These are phyloP conservation scores for Leptodactylus fuscus DNA, from an alignment of 2,113 vertebrate species.

Conservation along the genomic window DNA sequence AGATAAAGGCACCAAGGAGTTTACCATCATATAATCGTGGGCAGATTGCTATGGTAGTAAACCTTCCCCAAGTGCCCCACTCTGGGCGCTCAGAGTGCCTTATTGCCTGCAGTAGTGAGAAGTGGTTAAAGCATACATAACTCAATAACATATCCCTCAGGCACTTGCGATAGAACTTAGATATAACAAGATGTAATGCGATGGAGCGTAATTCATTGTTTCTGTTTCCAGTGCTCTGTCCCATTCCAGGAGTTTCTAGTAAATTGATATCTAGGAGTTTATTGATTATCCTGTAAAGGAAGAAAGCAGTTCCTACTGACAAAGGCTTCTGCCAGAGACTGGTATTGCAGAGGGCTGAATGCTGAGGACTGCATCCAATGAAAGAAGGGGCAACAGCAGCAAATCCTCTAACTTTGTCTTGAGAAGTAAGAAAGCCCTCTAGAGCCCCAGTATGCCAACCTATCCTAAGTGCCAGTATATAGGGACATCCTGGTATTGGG, in stretches of 20 bases:
- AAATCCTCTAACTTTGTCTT: slow-evolving; percentile 29
- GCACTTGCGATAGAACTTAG: slow-evolving; percentile 54
- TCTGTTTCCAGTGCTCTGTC: slow-evolving; percentile 28
- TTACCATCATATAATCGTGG: not conserved
- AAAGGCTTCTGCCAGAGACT: slow-evolving; percentile 46
- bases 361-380: slow-evolving; percentile 12
- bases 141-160: slow-evolving; percentile 47
- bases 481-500: not conserved
- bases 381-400: slow-evolving; percentile 12
- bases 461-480: not conserved
- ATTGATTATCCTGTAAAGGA: slow-evolving; percentile 56
- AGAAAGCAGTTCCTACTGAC: slow-evolving; percentile 29
- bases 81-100: slow-evolving; percentile 24
- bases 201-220: not conserved
- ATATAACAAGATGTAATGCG: slow-evolving; percentile 32
- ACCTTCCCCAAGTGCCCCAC: slow-evolving; percentile 21
- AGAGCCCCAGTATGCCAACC: not conserved
- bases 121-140: slow-evolving; percentile 29
- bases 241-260: slow-evolving; percentile 47
- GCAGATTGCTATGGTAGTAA: slow-evolving; percentile 18
- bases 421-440: not conserved
- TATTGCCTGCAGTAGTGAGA: slow-evolving; percentile 43
- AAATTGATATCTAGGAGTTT: slow-evolving; percentile 56
- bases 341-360: slow-evolving; percentile 35
- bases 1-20: slow-evolving; percentile 29